Percentiles rank a stretch among this genome's conserved stretches.
Evolutionary conservation across 2,888 invertebrate species (phyloP).

Genomic region (Rhagophthalmus giganteus): DNA sequence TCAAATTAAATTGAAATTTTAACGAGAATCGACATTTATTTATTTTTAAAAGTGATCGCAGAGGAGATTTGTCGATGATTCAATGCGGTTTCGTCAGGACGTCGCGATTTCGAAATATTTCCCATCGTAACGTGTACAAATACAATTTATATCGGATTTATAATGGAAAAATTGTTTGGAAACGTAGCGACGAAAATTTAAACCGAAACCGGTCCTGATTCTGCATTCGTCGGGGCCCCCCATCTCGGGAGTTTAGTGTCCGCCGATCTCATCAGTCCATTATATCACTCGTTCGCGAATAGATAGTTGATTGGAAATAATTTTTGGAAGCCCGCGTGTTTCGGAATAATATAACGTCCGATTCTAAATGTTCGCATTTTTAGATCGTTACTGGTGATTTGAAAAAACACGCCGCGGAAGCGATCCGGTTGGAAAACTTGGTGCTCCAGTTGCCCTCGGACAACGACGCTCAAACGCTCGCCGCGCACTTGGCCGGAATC

Average conservation of each 20-base stretch:
- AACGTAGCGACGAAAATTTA: too few relatives aligned
- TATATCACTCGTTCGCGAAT: constrained; percentile 1
- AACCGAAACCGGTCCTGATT: too few relatives aligned
- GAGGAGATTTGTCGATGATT: too few relatives aligned
- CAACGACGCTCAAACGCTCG: constrained; percentile 63
- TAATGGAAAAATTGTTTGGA: too few relatives aligned
- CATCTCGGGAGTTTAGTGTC: neutral
- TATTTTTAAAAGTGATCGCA: too few relatives aligned
- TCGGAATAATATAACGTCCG: neutral
- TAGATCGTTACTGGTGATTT: constrained; percentile 73
- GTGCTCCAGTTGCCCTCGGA: constrained; percentile 67
- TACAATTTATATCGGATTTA: too few relatives aligned
- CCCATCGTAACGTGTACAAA: too few relatives aligned
- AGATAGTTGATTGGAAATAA: neutral
- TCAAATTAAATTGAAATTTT: too few relatives aligned
- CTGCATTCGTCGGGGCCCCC: constrained; percentile 3
- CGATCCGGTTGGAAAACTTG: constrained; percentile 65
- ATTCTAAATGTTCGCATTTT: constrained; percentile 1
- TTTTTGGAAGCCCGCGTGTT: neutral
- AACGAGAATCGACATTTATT: too few relatives aligned
- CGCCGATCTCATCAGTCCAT: constrained; percentile 19
- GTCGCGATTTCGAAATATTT: neutral
- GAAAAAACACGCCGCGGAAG: constrained; percentile 69
- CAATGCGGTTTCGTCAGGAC: too few relatives aligned
- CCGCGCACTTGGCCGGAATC: constrained; percentile 62